phyloP scores from a whole-genome alignment of 2,113 vertebrate species.

The Hippocampus zosterae region DNA sequence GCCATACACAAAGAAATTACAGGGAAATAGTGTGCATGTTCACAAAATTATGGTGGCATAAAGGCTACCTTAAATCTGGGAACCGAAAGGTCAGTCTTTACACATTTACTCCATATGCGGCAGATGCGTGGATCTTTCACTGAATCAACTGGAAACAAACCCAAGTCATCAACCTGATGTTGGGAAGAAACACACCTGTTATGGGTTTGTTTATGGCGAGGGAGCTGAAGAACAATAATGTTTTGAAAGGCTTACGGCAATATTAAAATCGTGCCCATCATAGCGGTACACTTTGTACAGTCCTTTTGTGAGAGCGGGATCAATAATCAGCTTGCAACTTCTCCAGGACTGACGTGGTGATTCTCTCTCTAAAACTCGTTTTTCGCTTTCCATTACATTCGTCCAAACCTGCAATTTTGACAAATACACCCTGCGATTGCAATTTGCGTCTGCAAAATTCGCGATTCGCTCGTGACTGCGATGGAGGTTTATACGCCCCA shows the following conservation, averaged over 20 bases:
- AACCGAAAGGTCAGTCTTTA: slow-evolving; percentile 80
- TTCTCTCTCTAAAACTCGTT: slow-evolving; percentile 78
- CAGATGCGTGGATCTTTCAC: slow-evolving; percentile 89
- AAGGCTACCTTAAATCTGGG: slow-evolving; percentile 87
- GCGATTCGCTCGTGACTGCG: slow-evolving; percentile 18
- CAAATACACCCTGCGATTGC: not conserved
- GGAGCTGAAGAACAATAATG: not conserved
- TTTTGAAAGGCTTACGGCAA: slow-evolving; percentile 77
- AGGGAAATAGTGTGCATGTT: not conserved
- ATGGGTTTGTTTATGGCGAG: not conserved
- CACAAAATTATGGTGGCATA: not conserved
- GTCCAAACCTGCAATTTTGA: slow-evolving; percentile 74
- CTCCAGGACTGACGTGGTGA: slow-evolving; percentile 86
- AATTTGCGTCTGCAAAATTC: not conserved
- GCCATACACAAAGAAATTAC: not conserved
- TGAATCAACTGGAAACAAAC: slow-evolving; percentile 83
- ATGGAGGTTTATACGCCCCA: slow-evolving; percentile 57
- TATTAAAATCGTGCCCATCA: slow-evolving; percentile 89
- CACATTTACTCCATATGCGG: slow-evolving; percentile 89
- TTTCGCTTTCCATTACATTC: slow-evolving; percentile 92
- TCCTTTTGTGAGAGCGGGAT: slow-evolving; percentile 88
- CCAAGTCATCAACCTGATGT: slow-evolving; percentile 78
- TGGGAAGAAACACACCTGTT: not conserved
- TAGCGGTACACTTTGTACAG: slow-evolving; percentile 92
- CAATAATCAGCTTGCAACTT: slow-evolving; percentile 96